Evolutionary conservation across 2,888 invertebrate species (phyloP).

Genomic region (Netelia virgata): DNA sequence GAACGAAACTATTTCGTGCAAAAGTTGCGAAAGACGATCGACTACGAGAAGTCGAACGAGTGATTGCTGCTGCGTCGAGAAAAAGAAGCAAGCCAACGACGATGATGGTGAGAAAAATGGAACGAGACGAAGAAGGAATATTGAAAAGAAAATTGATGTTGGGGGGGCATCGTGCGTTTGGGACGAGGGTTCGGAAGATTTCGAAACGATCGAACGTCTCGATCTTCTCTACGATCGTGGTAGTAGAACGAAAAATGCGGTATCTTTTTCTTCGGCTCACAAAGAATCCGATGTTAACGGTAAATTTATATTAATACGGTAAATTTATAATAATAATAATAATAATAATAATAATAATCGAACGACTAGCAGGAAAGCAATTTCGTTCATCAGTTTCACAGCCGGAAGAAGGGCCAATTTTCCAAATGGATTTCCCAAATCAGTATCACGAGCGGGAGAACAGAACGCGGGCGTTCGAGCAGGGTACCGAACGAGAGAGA

Average conservation of each 20-base stretch:
- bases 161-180: slow-evolving; percentile 21
- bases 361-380: neutral
- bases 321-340: too few species aligned
- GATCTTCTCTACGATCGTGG: slow-evolving; percentile 61
- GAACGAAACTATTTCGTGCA: slow-evolving; percentile 56
- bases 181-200: slow-evolving; percentile 16
- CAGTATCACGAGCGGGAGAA: slow-evolving; percentile 65
- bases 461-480: slow-evolving; percentile 47
- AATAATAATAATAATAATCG: neutral
- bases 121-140: slow-evolving; percentile 14
- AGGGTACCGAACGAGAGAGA: neutral
- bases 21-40: slow-evolving; percentile 42
- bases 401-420: slow-evolving; percentile 48
- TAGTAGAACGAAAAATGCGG: slow-evolving; percentile 28
- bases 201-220: slow-evolving; percentile 37
- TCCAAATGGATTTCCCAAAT: slow-evolving; percentile 51
- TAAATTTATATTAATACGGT: slow-evolving; percentile 1
- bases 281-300: slow-evolving; percentile 7
- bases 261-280: slow-evolving; percentile 22
- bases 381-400: slow-evolving; percentile 39
- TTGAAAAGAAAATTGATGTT: slow-evolving; percentile 38
- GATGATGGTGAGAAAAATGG: slow-evolving; percentile 1
- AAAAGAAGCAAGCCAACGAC: neutral
- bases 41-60: slow-evolving; percentile 30
- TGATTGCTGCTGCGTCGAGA: slow-evolving; percentile 7